Base-by-base conservation (phyloP, 2,113 vertebrate species). In the Myotis lucifugus region DNA sequence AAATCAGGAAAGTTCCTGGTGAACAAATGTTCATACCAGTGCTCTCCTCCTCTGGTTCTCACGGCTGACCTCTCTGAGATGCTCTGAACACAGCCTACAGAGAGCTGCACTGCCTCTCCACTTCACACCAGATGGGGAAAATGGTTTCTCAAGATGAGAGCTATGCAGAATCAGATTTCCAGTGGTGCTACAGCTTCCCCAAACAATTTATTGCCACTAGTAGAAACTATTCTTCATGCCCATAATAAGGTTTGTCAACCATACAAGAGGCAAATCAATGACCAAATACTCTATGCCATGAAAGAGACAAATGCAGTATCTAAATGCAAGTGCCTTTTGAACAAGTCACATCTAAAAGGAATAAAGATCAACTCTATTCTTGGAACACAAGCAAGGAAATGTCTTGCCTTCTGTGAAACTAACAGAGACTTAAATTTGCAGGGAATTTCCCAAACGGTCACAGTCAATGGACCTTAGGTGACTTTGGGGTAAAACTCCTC, bases 191-290 rank as follows among this genome's bases (percentile, higher is more conserved):
- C 42, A 70, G 69, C 37, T 93, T 83, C 64, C 84, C 76, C 21
- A 74, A 91, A 79, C 70, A 91, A 92, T 77, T 93, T 73, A 85
- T 77, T 88, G 81, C 54, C 59, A 42, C 8, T 42, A 34, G 10
- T 34, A 92, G 54, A 70, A 90, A 76, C 59, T 61, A 88, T 90
- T 85, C 67, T 92, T 92, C 48, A 88, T 59, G 56, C 37, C 32
- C 27, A 37, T 69, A 61, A 59, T 90, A 88, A 95, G 21, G n/a
- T 89, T 94, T 86, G 50, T 82, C 83, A 95, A 59, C 70, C 42
- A 92, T 52, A 46, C 37, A 95, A 84, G 32, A 90, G 48, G 59
- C 90, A 97, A 95, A 95, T 95, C 85, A 96, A 92, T 95, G 93
- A 70, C 29, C 77, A 76, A 70, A 76, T 27, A 52, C 29, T 90